Percentiles rank a stretch among this genome's conserved stretches.
Conservation (phyloP, 2,113 vertebrate genomes). For the Melospiza melodia region DNA sequence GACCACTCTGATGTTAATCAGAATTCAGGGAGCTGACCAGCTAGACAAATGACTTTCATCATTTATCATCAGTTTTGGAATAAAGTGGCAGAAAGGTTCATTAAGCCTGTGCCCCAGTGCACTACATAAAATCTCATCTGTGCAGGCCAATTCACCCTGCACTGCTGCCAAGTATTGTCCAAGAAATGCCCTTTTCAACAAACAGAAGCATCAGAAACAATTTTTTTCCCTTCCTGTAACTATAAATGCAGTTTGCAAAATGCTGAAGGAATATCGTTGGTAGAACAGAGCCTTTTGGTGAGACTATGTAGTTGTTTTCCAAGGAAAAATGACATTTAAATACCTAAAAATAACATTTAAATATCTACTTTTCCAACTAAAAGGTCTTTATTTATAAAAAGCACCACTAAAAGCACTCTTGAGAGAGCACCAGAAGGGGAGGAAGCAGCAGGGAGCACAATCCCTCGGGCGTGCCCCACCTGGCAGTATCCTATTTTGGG, state of each 20-base stretch:
- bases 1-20: neutral
- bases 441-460: accelerated
- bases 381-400: neutral
- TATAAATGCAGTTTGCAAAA: neutral
- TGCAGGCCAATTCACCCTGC: neutral
- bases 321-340: neutral
- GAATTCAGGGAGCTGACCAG: neutral
- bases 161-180: neutral
- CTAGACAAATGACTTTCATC: neutral
- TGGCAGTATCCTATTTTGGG: slow-evolving; percentile 98
- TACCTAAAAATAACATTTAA: neutral
- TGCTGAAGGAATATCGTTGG: neutral
- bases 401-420: neutral
- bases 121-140: neutral
- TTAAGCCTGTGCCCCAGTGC: neutral
- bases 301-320: neutral
- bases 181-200: neutral
- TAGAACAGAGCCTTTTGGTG: neutral
- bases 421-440: neutral
- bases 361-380: neutral
- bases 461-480: slow-evolving; percentile 50
- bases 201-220: neutral
- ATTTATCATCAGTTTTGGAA: neutral
- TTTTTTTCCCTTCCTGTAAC: neutral
- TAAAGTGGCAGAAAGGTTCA: neutral